A percentile compares a stretch with the other conserved stretches of the same genome.
phyloP scores from a whole-genome alignment of 2,888 invertebrate genomes.

The Platycheirus albimanus region DNA sequence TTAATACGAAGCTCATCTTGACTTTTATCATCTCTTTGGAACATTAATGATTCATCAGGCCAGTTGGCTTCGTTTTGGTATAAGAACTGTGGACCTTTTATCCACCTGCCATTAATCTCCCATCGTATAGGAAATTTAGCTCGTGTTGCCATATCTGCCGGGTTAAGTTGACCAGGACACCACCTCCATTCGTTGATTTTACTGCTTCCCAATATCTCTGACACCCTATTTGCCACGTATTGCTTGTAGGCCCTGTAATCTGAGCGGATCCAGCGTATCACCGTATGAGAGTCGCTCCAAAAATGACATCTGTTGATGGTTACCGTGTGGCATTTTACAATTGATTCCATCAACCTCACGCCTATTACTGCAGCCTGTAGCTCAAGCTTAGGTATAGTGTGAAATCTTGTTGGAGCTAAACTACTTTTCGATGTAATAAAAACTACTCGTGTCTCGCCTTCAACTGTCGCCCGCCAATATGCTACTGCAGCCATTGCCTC shows the following conservation, averaged over 20 bases:
- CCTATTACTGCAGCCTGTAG: conserved; percentile 7
- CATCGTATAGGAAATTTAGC: not conserved
- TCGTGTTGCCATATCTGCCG: not conserved
- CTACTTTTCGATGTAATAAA: not conserved
- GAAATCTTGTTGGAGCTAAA: not conserved
- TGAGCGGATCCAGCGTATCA: conserved; percentile 1
- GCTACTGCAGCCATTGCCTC: not conserved
- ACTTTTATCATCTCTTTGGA: not conserved
- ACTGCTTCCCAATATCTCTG: not conserved
- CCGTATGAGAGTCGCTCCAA: conserved; percentile 1
- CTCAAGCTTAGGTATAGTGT: not conserved
- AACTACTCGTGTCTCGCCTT: not conserved
- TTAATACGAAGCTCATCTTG: not conserved
- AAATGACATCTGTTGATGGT: no score
- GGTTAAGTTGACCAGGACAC: not conserved
- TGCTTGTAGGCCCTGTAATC: not conserved
- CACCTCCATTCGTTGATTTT: not conserved
- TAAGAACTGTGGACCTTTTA: conserved; percentile 1
- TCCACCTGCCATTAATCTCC: not conserved
- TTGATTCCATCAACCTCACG: conserved; percentile 1
- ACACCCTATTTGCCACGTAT: not conserved
- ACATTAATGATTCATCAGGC: not conserved
- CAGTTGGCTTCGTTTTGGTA: not conserved
- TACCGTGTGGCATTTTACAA: not conserved
- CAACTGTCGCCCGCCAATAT: not conserved